phyloP scores from a whole-genome alignment of 92 coral and sea anemone genomes.

The Actinostola sp. region DNA sequence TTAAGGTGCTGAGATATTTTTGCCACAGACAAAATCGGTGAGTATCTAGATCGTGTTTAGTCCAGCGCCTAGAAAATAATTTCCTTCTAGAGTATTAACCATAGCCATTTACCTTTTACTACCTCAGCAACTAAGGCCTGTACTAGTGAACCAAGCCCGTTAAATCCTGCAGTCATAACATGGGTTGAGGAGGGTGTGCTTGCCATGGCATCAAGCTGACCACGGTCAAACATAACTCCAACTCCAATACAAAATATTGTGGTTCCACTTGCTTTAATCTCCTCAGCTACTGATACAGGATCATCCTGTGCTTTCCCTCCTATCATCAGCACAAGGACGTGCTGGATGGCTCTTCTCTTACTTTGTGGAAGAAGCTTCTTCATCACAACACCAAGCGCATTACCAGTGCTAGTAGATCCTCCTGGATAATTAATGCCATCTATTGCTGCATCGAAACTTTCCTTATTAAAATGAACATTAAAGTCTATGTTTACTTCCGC shows the following conservation, averaged over 20 bases:
- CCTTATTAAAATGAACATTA: conserved; percentile 51
- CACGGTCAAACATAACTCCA: conserved; percentile 66
- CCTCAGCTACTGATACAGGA: conserved; percentile 74
- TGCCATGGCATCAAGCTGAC: conserved; percentile 74
- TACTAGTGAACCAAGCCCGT: conserved; percentile 40
- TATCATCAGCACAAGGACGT: conserved; percentile 64
- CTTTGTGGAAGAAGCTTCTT: conserved; percentile 72
- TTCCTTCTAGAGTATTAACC: too few species aligned
- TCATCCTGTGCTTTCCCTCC: conserved; percentile 82
- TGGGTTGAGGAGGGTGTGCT: conserved; percentile 68
- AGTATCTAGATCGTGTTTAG: too few species aligned
- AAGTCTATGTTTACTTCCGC: conserved; percentile 63
- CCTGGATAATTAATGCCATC: conserved; percentile 80
- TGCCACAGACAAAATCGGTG: background rate
- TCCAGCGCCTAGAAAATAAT: too few species aligned
- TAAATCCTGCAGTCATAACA: conserved; percentile 67
- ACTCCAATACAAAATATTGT: conserved; percentile 80
- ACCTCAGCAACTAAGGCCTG: conserved; percentile 46
- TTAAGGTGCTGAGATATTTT: too few species aligned
- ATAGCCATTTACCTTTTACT: conserved; percentile 48
- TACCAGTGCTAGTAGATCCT: conserved; percentile 66
- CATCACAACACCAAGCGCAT: conserved; percentile 67
- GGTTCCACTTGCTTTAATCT: conserved; percentile 77
- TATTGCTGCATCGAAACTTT: conserved; percentile 49
- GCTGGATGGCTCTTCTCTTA: conserved; percentile 59